These are phyloP conservation scores for Toxotes jaculatrix DNA, from an alignment of 2,113 vertebrate species.

Conservation along the genomic window DNA sequence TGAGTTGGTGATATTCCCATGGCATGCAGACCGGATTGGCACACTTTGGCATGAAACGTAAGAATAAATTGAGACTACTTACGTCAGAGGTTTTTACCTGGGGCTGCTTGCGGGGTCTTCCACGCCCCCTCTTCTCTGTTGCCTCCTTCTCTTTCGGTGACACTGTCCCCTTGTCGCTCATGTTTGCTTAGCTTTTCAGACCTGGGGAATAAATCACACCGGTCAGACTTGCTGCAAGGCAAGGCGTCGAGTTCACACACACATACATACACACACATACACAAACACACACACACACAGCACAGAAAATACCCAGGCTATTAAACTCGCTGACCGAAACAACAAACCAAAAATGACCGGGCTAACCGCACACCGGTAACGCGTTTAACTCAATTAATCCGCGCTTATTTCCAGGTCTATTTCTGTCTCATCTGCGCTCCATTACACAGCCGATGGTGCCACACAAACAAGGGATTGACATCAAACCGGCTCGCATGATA, in stretches of 20 bases:
- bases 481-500: conserved; percentile 24
- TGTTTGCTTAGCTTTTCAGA: conserved; percentile 77
- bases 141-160: conserved; percentile 93
- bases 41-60: background rate
- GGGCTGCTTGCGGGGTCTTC: conserved; percentile 93
- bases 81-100: conserved; percentile 83
- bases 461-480: conserved; percentile 41
- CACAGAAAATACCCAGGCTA: background rate
- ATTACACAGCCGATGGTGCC: conserved; percentile 31
- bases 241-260: conserved; percentile 23
- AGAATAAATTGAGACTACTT: conserved; percentile 43
- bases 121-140: conserved; percentile 94
- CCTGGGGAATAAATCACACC: conserved; percentile 54
- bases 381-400: conserved; percentile 72
- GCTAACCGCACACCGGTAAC: conserved; percentile 53
- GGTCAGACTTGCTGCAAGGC: conserved; percentile 34
- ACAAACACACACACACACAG: background rate
- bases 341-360: conserved; percentile 32
- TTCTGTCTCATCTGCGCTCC: conserved; percentile 51
- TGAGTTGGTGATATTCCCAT: background rate
- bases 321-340: conserved; percentile 60
- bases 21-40: background rate
- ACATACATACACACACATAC: background rate
- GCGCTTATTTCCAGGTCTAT: conserved; percentile 70
- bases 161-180: conserved; percentile 96